phyloP scores from a whole-genome alignment of 2,113 vertebrate species.

The Macquaria australasica region DNA sequence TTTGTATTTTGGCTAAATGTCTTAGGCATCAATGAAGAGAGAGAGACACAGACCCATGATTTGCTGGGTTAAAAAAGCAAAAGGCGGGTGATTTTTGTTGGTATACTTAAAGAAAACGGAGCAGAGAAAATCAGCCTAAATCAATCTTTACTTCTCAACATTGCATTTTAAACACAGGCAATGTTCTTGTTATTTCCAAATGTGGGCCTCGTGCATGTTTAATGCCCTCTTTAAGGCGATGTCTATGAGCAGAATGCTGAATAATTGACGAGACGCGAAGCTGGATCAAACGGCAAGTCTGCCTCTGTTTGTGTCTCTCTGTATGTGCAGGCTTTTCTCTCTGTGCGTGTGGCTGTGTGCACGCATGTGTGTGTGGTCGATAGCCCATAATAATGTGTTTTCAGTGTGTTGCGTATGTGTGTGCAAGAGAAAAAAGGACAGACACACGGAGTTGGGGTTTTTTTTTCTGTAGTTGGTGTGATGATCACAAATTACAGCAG shows the following conservation, averaged over 20 bases:
- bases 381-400: constrained; percentile 20
- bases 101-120: constrained; percentile 15
- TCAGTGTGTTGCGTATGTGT: neutral
- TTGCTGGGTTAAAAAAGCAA: constrained; percentile 26
- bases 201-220: constrained; percentile 79
- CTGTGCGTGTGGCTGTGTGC: constrained; percentile 28
- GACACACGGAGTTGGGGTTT: neutral
- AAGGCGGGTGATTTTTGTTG: constrained; percentile 27
- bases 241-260: constrained; percentile 82
- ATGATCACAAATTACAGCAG: constrained; percentile 15
- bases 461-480: neutral
- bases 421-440: neutral
- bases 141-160: constrained; percentile 70
- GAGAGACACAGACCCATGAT: constrained; percentile 18
- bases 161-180: constrained; percentile 76
- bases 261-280: constrained; percentile 82
- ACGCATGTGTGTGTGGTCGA: constrained; percentile 14
- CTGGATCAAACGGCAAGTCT: constrained; percentile 80
- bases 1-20: neutral
- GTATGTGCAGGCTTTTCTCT: constrained; percentile 52
- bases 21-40: neutral
- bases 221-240: constrained; percentile 79
- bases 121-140: constrained; percentile 55
- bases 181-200: constrained; percentile 80
- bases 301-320: constrained; percentile 75